Evolutionary conservation across 1,140 invertebrate species (phyloP).

Genomic region (Mycetomoellerius zeteki): DNA sequence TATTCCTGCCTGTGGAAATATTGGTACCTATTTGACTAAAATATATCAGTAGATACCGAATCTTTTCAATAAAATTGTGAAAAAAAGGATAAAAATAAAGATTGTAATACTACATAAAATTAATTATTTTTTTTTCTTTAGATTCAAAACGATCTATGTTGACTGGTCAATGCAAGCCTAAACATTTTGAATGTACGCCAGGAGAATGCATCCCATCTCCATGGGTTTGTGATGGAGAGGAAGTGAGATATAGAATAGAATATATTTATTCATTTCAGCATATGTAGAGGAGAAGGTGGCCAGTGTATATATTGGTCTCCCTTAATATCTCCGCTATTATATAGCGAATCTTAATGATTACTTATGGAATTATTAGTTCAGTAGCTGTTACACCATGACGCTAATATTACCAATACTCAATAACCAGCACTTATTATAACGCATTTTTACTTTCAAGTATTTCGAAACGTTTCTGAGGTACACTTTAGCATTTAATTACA

Average conservation of each 20-base stretch:
- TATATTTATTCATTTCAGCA: no score
- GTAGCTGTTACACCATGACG: no score
- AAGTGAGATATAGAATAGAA: conserved; percentile 78
- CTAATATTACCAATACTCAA: no score
- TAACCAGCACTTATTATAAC: no score
- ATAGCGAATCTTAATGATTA: no score
- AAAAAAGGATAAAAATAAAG: background rate
- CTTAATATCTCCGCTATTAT: no score
- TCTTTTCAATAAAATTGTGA: conserved; percentile 36
- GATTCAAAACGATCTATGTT: conserved; percentile 71
- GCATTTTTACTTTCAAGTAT: no score
- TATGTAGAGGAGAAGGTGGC: no score
- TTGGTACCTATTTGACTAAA: conserved; percentile 73
- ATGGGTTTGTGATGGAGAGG: conserved; percentile 88
- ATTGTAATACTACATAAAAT: background rate
- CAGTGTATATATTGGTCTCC: no score
- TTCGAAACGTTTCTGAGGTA: no score
- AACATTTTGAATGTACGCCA: conserved; percentile 86
- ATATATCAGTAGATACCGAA: background rate
- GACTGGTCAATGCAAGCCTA: conserved; percentile 81
- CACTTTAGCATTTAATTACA: no score
- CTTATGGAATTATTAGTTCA: no score
- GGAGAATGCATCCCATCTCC: conserved; percentile 87
- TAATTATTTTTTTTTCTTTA: conserved; percentile 50
- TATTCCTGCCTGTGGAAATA: conserved; percentile 86